Conservation (phyloP, 2,113 vertebrate genomes). For the Oreochromis spilurus region DNA sequence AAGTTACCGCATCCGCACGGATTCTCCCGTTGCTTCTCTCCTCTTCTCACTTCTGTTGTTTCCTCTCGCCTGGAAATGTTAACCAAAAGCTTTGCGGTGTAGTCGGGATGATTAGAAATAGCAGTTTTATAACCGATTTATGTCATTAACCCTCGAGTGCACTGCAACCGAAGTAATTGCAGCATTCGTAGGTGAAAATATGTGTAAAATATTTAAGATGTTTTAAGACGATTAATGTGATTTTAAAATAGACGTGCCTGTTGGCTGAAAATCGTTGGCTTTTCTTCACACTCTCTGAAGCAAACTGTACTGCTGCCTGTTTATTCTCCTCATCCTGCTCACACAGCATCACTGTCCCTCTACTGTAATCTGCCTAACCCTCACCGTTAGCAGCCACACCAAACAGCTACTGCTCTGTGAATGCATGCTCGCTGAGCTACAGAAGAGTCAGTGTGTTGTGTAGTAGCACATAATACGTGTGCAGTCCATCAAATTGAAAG, state of each 20-base stretch:
- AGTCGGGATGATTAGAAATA: not conserved
- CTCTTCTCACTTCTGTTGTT: not conserved
- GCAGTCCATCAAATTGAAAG: not conserved
- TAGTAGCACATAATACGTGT: not conserved
- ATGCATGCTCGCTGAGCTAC: not conserved
- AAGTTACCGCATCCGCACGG: not conserved
- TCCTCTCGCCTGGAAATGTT: not conserved
- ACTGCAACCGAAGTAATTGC: not conserved
- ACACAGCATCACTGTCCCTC: not conserved
- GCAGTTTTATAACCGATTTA: not conserved
- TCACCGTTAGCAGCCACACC: not conserved
- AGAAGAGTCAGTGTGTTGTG: not conserved
- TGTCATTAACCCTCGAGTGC: not conserved
- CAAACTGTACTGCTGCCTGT: not conserved
- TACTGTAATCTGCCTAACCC: not conserved
- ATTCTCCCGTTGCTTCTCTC: fast-evolving
- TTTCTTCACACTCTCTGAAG: fast-evolving
- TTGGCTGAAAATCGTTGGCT: fast-evolving
- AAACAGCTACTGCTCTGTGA: not conserved
- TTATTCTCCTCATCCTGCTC: not conserved
- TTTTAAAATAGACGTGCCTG: not conserved
- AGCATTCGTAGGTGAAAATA: not conserved
- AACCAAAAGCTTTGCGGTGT: not conserved
- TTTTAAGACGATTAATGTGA: not conserved
- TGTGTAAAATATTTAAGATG: not conserved